Conservation (phyloP, 2,113 vertebrate species). For the Podocnemis expansa region DNA sequence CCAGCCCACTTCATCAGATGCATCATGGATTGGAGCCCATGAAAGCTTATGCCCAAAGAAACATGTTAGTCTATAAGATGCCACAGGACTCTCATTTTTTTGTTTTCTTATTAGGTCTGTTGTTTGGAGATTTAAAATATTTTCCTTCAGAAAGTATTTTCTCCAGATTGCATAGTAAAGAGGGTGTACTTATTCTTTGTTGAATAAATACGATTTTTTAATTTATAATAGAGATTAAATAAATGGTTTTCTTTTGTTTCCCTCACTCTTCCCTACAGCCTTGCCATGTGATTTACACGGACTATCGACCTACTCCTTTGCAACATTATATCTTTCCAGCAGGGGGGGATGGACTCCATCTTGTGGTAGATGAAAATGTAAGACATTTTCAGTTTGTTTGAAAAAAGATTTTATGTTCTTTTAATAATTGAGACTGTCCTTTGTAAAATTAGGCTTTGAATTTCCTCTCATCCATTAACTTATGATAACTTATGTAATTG, state of each 20-base stretch:
- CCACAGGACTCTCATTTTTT: too few species aligned
- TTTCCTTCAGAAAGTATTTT: neutral
- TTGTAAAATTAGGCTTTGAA: neutral
- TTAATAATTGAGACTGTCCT: neutral
- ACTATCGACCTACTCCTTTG: conserved; percentile 95
- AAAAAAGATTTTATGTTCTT: neutral
- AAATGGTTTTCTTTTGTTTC: neutral
- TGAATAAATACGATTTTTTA: neutral
- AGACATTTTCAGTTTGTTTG: conserved; percentile 55
- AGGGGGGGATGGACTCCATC: conserved; percentile 96
- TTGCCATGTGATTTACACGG: conserved; percentile 97
- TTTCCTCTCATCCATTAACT: neutral
- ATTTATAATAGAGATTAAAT: neutral
- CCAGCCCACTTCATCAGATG: too few species aligned
- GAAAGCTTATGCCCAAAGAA: too few species aligned
- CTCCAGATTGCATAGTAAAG: neutral
- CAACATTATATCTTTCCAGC: conserved; percentile 99
- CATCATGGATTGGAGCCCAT: too few species aligned
- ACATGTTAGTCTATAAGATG: too few species aligned
- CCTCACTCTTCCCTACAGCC: conserved; percentile 78
- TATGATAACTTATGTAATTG: neutral
- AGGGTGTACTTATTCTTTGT: neutral
- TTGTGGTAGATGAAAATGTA: conserved; percentile 98
- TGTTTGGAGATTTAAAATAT: neutral
- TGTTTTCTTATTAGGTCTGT: too few species aligned